A percentile compares a stretch with the other conserved stretches of the same genome.
Evolutionary conservation across 2,113 vertebrate genomes (phyloP).

Genomic region (Centropristis striata): DNA sequence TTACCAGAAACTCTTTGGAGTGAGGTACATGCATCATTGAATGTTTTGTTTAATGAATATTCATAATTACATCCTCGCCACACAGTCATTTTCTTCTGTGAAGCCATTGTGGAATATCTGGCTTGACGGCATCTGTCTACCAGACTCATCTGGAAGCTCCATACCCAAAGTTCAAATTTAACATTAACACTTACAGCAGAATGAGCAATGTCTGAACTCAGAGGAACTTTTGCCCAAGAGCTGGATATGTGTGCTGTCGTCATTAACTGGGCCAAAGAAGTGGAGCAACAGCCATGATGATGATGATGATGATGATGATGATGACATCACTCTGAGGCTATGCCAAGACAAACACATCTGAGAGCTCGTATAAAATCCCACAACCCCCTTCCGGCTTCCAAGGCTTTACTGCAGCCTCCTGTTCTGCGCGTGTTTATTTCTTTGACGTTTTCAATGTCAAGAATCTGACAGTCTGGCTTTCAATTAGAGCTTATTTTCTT

Average conservation of each 20-base stretch:
- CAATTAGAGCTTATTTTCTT: slow-evolving; percentile 38
- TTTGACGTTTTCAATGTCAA: slow-evolving; percentile 27
- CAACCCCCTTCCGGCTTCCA: slow-evolving; percentile 43
- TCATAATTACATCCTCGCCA: not conserved
- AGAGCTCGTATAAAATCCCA: slow-evolving; percentile 60
- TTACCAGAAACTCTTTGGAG: slow-evolving; percentile 6
- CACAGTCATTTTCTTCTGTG: not conserved
- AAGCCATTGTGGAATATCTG: slow-evolving; percentile 7
- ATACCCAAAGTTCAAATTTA: not conserved
- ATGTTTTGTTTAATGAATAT: slow-evolving; percentile 22
- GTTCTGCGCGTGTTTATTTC: not conserved
- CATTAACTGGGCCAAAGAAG: slow-evolving; percentile 53
- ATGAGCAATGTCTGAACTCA: slow-evolving; percentile 2
- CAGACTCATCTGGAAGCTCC: slow-evolving; percentile 24
- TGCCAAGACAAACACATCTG: slow-evolving; percentile 76
- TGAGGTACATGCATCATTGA: not conserved
- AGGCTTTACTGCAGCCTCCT: slow-evolving; percentile 49
- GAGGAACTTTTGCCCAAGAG: not conserved
- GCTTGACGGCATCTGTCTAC: slow-evolving; percentile 47
- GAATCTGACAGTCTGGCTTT: slow-evolving; percentile 14
- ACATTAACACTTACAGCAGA: not conserved
- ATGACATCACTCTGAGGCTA: slow-evolving; percentile 63
- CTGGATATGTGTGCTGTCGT: slow-evolving; percentile 14
- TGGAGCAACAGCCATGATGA: slow-evolving; percentile 42
- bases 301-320: slow-evolving; percentile 32